Evolutionary conservation across 2,797 vertebrate species (phyloP), one percentile per base, ranked within the genome.

Genomic region (Nyctalus aviator): DNA sequence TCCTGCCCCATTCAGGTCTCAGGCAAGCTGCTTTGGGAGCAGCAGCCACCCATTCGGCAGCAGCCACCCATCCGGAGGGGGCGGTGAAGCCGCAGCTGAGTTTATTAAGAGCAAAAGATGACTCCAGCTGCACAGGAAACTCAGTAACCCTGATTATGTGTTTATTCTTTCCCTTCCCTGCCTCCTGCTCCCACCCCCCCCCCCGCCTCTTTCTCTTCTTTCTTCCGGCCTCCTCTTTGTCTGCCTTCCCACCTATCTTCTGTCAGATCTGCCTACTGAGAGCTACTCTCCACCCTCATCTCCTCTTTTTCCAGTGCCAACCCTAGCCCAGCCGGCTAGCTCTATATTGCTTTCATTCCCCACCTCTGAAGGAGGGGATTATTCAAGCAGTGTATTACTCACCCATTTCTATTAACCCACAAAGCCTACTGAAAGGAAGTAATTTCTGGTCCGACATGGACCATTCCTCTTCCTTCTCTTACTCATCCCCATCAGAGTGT

Each of bases 121-220:
- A 94, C 73, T 94, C 95, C 96, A 97, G 95, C 94, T 97, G 97
- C 91, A 96, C 95, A 95, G 96, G 95, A 96, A 97, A 95, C 87
- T 90, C 95, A 93, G 91, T 96, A 94, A 96, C 95, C 93, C 95
- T 97, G 96, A 97, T 95, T 96, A 94, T 90, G 96, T 97, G 96
- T 97, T 97, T 97, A 96, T 95, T 96, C 95, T 97, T 96, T 96
- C 89, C 84, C 84, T 93, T 95, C 86, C 59, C 79, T 93, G 88
- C 64, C 78, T 97, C 53, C 78, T 85, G 68, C 72, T 85, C 71
- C 73, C 84, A 78, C 57, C 94, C 85, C 77, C 90, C 90, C 50
- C 77, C 90, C 90, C 50, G 48, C 77, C 82, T 95, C 82, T 84
- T 94, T 84, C 91, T 87, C 75, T 69, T 66, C 90, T 93, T 86